Evolutionary conservation across 2,797 vertebrate genomes (phyloP).

Genomic region (Menidia menidia): DNA sequence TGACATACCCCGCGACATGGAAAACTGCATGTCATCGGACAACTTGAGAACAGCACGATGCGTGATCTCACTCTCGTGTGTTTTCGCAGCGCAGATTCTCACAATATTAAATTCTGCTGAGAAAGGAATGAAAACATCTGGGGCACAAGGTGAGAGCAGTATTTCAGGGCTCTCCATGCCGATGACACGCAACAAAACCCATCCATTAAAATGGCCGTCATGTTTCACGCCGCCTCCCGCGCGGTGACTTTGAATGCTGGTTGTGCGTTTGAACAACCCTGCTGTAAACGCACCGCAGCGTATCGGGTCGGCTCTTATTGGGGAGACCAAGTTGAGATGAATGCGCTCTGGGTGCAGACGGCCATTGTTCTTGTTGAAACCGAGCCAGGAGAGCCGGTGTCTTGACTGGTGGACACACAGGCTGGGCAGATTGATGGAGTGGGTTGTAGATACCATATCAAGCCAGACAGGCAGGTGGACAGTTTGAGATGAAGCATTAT

Average conservation of each 20-base stretch:
- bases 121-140: slow-evolving; percentile 68
- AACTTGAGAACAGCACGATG: slow-evolving; percentile 19
- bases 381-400: slow-evolving; percentile 17
- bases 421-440: slow-evolving; percentile 16
- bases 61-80: slow-evolving; percentile 54
- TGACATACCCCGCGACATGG: slow-evolving; percentile 20
- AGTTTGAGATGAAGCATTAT: slow-evolving; percentile 38
- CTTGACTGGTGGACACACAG: slow-evolving; percentile 19
- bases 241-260: slow-evolving; percentile 16
- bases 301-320: background rate
- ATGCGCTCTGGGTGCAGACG: slow-evolving; percentile 20
- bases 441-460: slow-evolving; percentile 5
- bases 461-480: slow-evolving; percentile 16
- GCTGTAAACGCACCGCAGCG: slow-evolving; percentile 35
- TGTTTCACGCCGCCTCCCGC: slow-evolving; percentile 52
- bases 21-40: slow-evolving; percentile 31
- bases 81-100: slow-evolving; percentile 65
- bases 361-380: slow-evolving; percentile 12
- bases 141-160: slow-evolving; percentile 61
- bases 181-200: slow-evolving; percentile 28
- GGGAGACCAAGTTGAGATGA: slow-evolving; percentile 23
- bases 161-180: slow-evolving; percentile 44
- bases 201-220: slow-evolving; percentile 40
- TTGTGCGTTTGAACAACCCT: slow-evolving; percentile 39
- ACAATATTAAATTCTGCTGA: slow-evolving; percentile 69